Conservation (phyloP, 2,113 vertebrate species). For the Gobiocypris rarus region DNA sequence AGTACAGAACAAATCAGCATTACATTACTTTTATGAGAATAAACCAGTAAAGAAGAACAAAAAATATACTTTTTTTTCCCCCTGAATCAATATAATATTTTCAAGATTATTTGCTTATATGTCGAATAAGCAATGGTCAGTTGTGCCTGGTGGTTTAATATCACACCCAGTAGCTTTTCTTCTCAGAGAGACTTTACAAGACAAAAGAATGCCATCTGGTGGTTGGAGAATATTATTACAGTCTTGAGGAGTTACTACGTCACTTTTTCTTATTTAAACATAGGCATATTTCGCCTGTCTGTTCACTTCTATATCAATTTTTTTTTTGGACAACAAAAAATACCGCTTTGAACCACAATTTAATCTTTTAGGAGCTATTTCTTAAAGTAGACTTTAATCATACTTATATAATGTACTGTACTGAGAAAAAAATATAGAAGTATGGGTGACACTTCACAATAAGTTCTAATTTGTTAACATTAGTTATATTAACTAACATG, state of each 20-base stretch:
- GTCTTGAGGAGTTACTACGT: neutral
- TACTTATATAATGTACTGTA: neutral
- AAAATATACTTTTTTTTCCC: no score
- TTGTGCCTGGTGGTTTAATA: neutral
- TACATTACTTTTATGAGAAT: neutral
- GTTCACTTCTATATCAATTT: neutral
- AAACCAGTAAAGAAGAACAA: neutral
- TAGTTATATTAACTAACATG: no score
- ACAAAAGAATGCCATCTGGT: slow-evolving; percentile 38
- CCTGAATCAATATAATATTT: neutral
- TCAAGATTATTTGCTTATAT: neutral
- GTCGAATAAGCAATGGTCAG: neutral
- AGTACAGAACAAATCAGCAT: neutral
- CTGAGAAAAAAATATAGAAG: neutral
- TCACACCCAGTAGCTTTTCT: neutral
- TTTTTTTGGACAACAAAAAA: neutral
- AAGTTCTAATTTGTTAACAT: no score
- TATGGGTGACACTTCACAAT: no score
- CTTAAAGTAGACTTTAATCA: neutral
- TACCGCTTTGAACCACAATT: no score
- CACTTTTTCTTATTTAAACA: neutral
- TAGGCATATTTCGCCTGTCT: neutral
- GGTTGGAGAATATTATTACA: neutral
- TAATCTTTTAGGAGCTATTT: no score
- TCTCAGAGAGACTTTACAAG: neutral